Conservation (phyloP, 64 coral and sea anemone genomes). For the Exaiptasia diaphana region DNA sequence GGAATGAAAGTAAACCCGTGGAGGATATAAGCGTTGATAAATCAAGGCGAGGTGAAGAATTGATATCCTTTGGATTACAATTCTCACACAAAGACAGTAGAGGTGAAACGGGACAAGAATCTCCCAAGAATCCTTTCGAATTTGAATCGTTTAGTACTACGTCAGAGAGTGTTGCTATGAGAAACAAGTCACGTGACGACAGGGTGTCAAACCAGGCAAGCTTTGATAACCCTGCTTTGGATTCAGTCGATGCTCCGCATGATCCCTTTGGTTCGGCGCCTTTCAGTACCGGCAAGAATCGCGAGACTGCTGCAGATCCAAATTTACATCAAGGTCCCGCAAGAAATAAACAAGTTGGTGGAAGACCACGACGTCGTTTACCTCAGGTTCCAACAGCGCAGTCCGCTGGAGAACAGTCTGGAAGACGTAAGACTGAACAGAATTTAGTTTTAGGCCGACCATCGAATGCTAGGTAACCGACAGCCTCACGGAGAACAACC, state of each 20-base stretch:
- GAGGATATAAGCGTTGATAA: too few relatives aligned
- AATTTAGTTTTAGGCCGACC: not conserved
- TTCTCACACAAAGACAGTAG: too few relatives aligned
- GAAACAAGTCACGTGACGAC: not conserved
- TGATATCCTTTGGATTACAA: too few relatives aligned
- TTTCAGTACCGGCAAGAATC: slow-evolving; percentile 23
- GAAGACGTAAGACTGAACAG: not conserved
- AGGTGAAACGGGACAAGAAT: not conserved
- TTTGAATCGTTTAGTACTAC: not conserved
- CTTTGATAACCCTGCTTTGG: slow-evolving; percentile 36
- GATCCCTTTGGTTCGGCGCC: slow-evolving; percentile 53
- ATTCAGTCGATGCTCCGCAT: slow-evolving; percentile 29
- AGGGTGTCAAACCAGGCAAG: not conserved
- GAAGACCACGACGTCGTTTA: slow-evolving; percentile 33
- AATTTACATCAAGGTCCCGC: not conserved
- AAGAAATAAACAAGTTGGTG: not conserved
- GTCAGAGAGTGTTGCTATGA: not conserved
- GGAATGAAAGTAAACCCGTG: too few relatives aligned
- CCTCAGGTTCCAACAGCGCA: slow-evolving; percentile 23
- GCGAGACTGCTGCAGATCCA: not conserved
- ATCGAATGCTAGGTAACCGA: too few relatives aligned
- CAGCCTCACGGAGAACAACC: too few relatives aligned
- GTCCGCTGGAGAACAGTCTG: not conserved
- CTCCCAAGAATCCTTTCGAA: slow-evolving; percentile 12
- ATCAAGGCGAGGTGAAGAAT: too few relatives aligned